Evolutionary conservation across 2,888 invertebrate genomes (phyloP), one percentile per base, ranked within the genome.

Genomic region (Dilophus febrilis): DNA sequence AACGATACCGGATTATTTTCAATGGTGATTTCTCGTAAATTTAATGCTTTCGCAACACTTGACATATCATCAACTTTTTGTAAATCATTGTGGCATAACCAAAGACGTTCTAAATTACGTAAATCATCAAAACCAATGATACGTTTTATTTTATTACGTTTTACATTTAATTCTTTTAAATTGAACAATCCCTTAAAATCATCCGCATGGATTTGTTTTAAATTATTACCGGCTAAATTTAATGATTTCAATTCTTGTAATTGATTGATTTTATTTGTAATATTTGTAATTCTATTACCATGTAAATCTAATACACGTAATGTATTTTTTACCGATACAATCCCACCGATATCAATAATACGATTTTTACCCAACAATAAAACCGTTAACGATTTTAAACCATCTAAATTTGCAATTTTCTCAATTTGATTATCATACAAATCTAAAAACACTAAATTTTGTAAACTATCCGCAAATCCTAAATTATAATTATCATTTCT

Each of bases 351-450:
- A 37, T 62, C 63, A 22, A 49, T 55, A 26, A 63, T 60, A 18
- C 84, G 79, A 63, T 94, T 94, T 66, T 92, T 92, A 2, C 92
- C 92, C 57, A 94, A 70, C 45, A 92, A 67, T 41, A 94, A 68
- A 12, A 92, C 91, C 47, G 90, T 68, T 38, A 92, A 66, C 52
- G 80, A 82, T 45, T 76, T 74, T 37, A 92, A 66, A 39, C 76
- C 72, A 49, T 80, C 78, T 43, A 94, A 66, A 41, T 77, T 81
- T 41, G 75, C 74, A 44, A 92, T 81, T 55, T 77, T 77, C 48
- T 91, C 91, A 45, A 94, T 76, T 61, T 91, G 88, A 64, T 94
- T 94, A 62, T 92, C 88, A 56, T 92, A 94, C 42, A 94, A 70
- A 64, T 94, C 92, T 42, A 94, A 71, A 59, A 92, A 92, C 14